Conservation (phyloP, 2,888 invertebrate genomes). For the Cynaeus angustus region DNA sequence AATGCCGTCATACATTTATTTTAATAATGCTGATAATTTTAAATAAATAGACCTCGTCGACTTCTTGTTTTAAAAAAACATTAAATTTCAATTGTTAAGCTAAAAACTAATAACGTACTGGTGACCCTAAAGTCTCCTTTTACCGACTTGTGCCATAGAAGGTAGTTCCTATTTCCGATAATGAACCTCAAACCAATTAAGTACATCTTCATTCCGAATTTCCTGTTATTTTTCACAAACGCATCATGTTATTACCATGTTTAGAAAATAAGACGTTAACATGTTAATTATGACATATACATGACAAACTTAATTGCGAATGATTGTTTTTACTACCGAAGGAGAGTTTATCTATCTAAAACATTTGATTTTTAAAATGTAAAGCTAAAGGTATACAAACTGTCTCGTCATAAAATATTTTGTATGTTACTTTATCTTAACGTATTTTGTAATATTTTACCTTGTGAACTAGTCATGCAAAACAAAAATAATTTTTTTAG, state of each 20-base stretch:
- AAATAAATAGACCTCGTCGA: too few species aligned
- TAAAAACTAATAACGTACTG: too few species aligned
- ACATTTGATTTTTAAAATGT: constrained; percentile 6
- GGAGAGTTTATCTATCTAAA: constrained; percentile 10
- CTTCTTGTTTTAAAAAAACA: too few species aligned
- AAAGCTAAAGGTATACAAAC: too few species aligned
- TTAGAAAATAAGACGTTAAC: constrained; percentile 22
- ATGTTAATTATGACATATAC: constrained; percentile 30
- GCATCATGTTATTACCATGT: constrained; percentile 25
- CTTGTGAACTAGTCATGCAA: not conserved
- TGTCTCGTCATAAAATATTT: constrained; percentile 1
- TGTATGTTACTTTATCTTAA: not conserved
- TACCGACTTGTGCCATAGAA: too few species aligned
- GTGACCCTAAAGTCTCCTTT: too few species aligned
- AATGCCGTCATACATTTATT: too few species aligned
- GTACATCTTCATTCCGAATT: constrained; percentile 21
- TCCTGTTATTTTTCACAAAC: constrained; percentile 10
- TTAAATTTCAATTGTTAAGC: too few species aligned
- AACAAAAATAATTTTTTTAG: too few species aligned
- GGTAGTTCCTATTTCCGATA: not conserved
- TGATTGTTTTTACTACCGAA: constrained; percentile 17
- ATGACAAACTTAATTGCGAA: constrained; percentile 19
- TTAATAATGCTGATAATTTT: too few species aligned
- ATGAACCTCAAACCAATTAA: constrained; percentile 10
- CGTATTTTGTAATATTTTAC: not conserved